These are phyloP conservation scores for Druceiella hillmani DNA, from an alignment of 2,888 invertebrate species.

Conservation along the genomic window DNA sequence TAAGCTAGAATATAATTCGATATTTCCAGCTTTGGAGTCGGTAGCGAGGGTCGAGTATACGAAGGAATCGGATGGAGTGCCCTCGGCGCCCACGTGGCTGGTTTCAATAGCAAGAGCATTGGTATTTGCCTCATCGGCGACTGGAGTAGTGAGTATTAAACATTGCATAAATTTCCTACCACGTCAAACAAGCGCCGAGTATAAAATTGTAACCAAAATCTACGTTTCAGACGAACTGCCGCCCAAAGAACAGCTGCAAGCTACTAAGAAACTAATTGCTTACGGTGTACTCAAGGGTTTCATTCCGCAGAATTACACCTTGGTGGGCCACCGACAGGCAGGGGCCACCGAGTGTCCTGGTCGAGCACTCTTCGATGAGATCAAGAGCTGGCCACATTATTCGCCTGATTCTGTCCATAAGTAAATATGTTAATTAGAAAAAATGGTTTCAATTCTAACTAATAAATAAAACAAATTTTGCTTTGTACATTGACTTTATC, in stretches of 20 bases:
- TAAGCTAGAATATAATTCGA: background rate
- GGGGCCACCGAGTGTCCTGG: constrained; percentile 64
- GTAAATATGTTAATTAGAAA: too few species aligned
- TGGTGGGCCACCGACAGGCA: constrained; percentile 56
- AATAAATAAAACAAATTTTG: too few species aligned
- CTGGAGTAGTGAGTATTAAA: constrained; percentile 57
- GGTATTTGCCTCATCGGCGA: constrained; percentile 70
- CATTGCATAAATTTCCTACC: background rate
- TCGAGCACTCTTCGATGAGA: constrained; percentile 51
- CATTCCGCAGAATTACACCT: constrained; percentile 52
- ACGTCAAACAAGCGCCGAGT: background rate
- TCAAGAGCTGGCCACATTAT: constrained; percentile 58
- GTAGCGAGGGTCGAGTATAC: constrained; percentile 66
- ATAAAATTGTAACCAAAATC: too few species aligned
- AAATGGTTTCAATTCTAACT: too few species aligned
- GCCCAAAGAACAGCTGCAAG: constrained; percentile 51
- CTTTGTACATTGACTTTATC: too few species aligned
- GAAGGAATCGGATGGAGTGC: constrained; percentile 66
- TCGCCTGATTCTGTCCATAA: too few species aligned
- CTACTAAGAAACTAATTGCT: constrained; percentile 53
- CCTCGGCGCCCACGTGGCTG: constrained; percentile 65
- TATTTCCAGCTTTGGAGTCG: constrained; percentile 60
- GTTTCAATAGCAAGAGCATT: constrained; percentile 61
- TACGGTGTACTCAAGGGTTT: constrained; percentile 57
- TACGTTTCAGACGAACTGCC: constrained; percentile 56